These are phyloP conservation scores for Morphnarchus princeps DNA, from an alignment of 2,113 vertebrate species.

Conservation along the genomic window DNA sequence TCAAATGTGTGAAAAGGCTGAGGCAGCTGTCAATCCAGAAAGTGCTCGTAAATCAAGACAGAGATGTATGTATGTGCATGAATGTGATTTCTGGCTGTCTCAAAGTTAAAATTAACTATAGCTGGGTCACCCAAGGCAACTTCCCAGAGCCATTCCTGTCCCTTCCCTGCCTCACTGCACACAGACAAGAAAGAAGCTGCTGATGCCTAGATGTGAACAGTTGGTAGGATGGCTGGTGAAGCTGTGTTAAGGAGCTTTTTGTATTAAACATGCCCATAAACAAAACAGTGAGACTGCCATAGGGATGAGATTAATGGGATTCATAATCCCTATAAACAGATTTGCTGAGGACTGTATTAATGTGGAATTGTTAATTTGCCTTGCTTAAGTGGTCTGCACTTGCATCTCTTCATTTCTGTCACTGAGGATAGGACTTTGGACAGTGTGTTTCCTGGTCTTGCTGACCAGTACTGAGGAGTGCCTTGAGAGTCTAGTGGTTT, in stretches of 20 bases:
- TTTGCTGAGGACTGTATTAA: slow-evolving; percentile 25
- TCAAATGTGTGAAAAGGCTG: background rate
- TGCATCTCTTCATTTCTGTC: background rate
- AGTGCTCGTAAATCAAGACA: background rate
- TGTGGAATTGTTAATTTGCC: slow-evolving; percentile 59
- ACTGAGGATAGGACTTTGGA: background rate
- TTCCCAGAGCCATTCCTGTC: background rate
- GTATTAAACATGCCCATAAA: slow-evolving; percentile 40
- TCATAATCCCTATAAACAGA: slow-evolving; percentile 59
- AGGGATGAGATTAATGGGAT: slow-evolving; percentile 64
- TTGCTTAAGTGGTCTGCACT: background rate
- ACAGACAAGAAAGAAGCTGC: background rate
- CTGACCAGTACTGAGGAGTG: background rate
- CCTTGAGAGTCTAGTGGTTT: background rate
- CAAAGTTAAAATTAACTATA: background rate
- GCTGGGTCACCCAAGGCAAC: slow-evolving; percentile 24
- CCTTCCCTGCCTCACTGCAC: background rate
- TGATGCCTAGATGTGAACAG: background rate
- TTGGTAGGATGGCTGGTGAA: slow-evolving; percentile 26
- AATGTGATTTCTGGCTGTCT: background rate
- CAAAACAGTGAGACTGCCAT: slow-evolving; percentile 18
- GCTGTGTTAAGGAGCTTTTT: slow-evolving; percentile 57
- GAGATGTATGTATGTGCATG: background rate
- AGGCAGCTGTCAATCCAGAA: background rate
- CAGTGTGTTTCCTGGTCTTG: background rate